Percentiles rank a stretch among this genome's conserved stretches.
Conservation (phyloP, 2,797 vertebrate species). For the Strix occidentalis region DNA sequence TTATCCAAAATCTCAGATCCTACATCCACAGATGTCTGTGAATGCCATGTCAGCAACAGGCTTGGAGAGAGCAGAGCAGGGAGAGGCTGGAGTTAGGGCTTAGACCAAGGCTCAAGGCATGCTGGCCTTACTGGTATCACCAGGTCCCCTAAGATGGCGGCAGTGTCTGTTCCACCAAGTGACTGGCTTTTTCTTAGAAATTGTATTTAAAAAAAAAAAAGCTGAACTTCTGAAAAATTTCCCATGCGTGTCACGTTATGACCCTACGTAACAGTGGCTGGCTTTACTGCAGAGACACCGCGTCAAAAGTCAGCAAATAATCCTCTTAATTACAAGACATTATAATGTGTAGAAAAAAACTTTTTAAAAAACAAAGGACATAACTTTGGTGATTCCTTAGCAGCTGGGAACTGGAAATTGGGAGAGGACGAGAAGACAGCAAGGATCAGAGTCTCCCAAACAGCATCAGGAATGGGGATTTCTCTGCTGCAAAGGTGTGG, state of each 20-base stretch:
- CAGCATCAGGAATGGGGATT: background rate
- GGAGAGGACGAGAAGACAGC: too few species aligned
- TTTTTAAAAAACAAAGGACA: background rate
- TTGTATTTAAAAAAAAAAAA: background rate
- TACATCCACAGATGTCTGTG: accelerated
- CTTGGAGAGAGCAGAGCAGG: background rate
- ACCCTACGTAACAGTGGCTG: accelerated
- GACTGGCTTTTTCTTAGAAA: background rate
- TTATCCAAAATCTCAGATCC: background rate
- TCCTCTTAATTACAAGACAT: background rate
- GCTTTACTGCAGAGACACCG: background rate
- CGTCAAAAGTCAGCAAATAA: background rate
- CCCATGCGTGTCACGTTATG: too few species aligned
- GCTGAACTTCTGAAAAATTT: background rate
- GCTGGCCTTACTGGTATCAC: background rate
- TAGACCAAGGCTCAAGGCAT: background rate
- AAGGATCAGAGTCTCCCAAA: background rate
- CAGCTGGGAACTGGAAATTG: background rate
- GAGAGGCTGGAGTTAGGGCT: background rate
- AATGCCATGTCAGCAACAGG: background rate
- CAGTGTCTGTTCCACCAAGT: accelerated
- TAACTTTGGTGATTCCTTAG: background rate
- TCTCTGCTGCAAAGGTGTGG: background rate
- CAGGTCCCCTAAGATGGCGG: accelerated
- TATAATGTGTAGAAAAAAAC: background rate